A percentile compares a stretch with the other conserved stretches of the same genome.
These are phyloP conservation scores for Danaus plexippus DNA, from an alignment of 1,140 invertebrate genomes.

Conservation along the genomic window DNA sequence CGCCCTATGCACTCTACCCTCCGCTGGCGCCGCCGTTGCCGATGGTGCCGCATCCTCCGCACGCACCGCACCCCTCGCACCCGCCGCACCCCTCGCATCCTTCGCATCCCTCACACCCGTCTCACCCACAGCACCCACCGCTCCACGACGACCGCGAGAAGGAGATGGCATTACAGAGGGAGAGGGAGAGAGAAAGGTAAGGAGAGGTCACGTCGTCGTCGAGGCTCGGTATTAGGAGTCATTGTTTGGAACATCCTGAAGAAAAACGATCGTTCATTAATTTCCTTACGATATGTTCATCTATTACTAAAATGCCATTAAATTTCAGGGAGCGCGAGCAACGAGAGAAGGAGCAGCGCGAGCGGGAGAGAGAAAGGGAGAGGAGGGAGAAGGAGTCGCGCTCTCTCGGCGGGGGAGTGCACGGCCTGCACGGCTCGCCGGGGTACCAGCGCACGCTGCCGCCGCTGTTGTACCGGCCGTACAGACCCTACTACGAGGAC, in stretches of 20 bases:
- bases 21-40: slow-evolving; percentile 49
- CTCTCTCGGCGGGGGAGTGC: slow-evolving; percentile 34
- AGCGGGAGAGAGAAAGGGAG: slow-evolving; percentile 46
- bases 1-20: slow-evolving; percentile 60
- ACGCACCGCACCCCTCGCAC: slow-evolving; percentile 29
- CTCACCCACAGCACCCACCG: slow-evolving; percentile 21
- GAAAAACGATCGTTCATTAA: too few relatives aligned
- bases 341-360: slow-evolving; percentile 50
- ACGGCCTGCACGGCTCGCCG: slow-evolving; percentile 30
- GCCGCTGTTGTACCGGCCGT: slow-evolving; percentile 47
- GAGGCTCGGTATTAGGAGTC: neutral
- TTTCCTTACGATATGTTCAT: too few relatives aligned
- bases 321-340: slow-evolving; percentile 54
- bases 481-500: slow-evolving; percentile 28
- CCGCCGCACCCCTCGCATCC: slow-evolving; percentile 26
- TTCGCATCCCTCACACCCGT: slow-evolving; percentile 19
- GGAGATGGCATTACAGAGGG: slow-evolving; percentile 44
- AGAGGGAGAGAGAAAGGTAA: slow-evolving; percentile 45
- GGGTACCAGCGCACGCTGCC: slow-evolving; percentile 36
- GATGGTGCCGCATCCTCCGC: slow-evolving; percentile 34
- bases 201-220: neutral
- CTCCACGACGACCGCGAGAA: slow-evolving; percentile 49
- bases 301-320: too few relatives aligned
- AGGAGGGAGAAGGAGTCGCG: slow-evolving; percentile 48
- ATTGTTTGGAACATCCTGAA: too few relatives aligned